phyloP scores from a whole-genome alignment of 2,888 invertebrate species.

The Noctua janthe region DNA sequence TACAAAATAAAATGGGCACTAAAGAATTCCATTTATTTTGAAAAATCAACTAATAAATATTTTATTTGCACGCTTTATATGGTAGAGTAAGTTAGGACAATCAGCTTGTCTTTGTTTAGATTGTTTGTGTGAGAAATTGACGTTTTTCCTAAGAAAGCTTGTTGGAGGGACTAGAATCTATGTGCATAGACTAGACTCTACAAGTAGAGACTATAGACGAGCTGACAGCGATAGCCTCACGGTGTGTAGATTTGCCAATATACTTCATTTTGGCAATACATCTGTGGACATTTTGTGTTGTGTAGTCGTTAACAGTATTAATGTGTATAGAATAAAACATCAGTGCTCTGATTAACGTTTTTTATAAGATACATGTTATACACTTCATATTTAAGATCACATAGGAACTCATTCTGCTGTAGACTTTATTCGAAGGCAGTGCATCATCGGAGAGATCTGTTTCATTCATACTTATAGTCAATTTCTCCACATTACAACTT shows the following conservation, averaged over 20 bases:
- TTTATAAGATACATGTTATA: slow-evolving; percentile 22
- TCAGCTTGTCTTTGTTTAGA: slow-evolving; percentile 35
- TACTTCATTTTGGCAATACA: slow-evolving; percentile 18
- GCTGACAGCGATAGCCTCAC: not conserved
- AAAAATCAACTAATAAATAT: slow-evolving; percentile 34
- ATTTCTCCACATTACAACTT: slow-evolving; percentile 68
- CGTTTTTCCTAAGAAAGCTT: slow-evolving; percentile 17
- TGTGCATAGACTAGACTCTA: slow-evolving; percentile 19
- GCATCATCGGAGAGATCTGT: slow-evolving; percentile 12
- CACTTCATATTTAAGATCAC: slow-evolving; percentile 9
- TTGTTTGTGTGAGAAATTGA: slow-evolving; percentile 66
- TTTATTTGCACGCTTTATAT: slow-evolving; percentile 58
- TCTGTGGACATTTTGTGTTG: slow-evolving; percentile 4
- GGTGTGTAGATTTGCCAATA: slow-evolving; percentile 20
- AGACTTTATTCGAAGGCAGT: slow-evolving; percentile 9
- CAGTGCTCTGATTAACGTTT: slow-evolving; percentile 31
- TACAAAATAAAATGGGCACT: slow-evolving; percentile 28
- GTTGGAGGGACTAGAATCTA: not conserved
- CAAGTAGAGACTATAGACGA: not conserved
- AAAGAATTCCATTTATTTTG: slow-evolving; percentile 50
- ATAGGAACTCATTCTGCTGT: slow-evolving; percentile 21
- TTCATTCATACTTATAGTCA: slow-evolving; percentile 56
- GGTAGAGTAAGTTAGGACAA: slow-evolving; percentile 44
- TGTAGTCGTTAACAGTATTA: slow-evolving; percentile 55
- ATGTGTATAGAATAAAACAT: slow-evolving; percentile 44